Conservation (phyloP, 1,140 invertebrate genomes). For the Zaprionus vittiger region DNA sequence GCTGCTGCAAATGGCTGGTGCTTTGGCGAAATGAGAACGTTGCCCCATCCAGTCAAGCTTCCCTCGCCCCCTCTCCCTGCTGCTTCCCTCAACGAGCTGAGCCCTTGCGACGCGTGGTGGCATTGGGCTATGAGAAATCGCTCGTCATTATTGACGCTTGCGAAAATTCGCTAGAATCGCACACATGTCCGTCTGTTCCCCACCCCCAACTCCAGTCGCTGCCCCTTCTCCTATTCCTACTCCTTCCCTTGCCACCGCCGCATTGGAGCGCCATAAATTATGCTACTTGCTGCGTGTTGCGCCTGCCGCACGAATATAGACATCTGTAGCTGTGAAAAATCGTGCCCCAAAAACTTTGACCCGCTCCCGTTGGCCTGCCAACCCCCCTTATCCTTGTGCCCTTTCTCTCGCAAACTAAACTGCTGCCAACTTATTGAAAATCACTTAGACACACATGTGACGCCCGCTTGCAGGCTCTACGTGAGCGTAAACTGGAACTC, state of each 20-base stretch:
- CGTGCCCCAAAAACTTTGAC: constrained; percentile 80
- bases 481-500: constrained; percentile 56
- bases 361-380: constrained; percentile 28
- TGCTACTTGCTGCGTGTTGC: constrained; percentile 53
- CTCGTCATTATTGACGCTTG: constrained; percentile 81
- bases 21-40: constrained; percentile 70
- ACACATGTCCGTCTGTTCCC: constrained; percentile 33
- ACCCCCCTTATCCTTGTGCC: not conserved
- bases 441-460: constrained; percentile 82
- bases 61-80: not conserved
- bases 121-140: constrained; percentile 73
- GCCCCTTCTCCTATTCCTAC: not conserved
- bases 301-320: constrained; percentile 63
- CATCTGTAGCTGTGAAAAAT: constrained; percentile 80
- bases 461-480: constrained; percentile 55
- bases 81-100: not conserved
- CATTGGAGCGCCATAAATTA: constrained; percentile 68
- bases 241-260: not conserved
- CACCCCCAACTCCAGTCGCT: not conserved
- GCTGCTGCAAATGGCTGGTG: constrained; percentile 81
- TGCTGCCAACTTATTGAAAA: constrained; percentile 76
- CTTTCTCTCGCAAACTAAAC: not conserved
- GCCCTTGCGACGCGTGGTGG: not conserved
- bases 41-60: constrained; percentile 8
- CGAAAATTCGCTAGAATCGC: constrained; percentile 68